A percentile compares a stretch with the other conserved stretches of the same genome.
phyloP scores from a whole-genome alignment of 2,888 invertebrate species.

The Pollenia labialis region DNA sequence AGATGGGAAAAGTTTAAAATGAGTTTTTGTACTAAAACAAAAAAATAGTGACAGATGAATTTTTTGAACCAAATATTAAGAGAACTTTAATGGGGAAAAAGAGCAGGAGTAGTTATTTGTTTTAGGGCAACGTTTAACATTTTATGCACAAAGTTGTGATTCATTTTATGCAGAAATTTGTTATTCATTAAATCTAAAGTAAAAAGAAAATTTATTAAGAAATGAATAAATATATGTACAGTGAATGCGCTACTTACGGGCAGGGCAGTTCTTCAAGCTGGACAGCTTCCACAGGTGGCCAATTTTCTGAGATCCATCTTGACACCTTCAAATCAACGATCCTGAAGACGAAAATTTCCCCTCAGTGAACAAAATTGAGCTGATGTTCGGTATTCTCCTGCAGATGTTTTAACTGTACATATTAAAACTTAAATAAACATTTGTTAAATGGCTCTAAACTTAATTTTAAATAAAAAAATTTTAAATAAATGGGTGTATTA shows the following conservation, averaged over 20 bases:
- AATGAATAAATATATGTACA: constrained; percentile 1
- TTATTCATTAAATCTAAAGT: constrained; percentile 28
- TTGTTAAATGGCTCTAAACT: neutral
- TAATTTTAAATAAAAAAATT: too few species aligned
- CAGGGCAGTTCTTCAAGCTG: too few species aligned
- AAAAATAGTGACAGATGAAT: constrained; percentile 34
- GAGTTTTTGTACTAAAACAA: constrained; percentile 27
- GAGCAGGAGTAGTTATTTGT: neutral
- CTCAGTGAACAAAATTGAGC: too few species aligned
- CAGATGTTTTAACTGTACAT: neutral
- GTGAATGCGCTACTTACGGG: too few species aligned
- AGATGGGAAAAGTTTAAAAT: constrained; percentile 67
- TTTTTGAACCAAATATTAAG: neutral
- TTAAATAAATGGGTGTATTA: too few species aligned
- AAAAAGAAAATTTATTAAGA: constrained; percentile 46
- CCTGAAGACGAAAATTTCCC: too few species aligned
- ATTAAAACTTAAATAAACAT: constrained; percentile 20
- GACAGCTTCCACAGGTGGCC: too few species aligned
- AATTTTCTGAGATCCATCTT: too few species aligned
- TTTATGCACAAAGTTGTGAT: constrained; percentile 50
- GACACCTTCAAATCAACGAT: too few species aligned
- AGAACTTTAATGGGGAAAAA: neutral
- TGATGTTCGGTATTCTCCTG: too few species aligned
- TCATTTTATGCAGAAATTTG: constrained; percentile 51
- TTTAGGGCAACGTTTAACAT: neutral